Conservation (phyloP, 2,888 invertebrate genomes). For the Dioctria rufipes region DNA sequence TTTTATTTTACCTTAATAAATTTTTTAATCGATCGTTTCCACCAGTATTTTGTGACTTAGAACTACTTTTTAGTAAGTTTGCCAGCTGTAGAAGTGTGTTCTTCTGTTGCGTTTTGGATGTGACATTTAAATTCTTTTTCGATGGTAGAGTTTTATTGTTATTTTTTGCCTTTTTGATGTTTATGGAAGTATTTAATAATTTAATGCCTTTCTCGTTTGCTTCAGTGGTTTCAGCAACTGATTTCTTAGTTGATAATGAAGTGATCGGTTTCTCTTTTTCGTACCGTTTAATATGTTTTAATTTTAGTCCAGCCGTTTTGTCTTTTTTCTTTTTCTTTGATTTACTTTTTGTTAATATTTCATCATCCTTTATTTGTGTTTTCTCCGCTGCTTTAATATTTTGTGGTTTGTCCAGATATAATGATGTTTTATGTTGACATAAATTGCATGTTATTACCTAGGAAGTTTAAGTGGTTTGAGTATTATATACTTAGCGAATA, state of each 20-base stretch:
- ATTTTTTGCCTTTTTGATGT: neutral
- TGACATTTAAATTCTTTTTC: neutral
- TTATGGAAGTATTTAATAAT: conserved; percentile 11
- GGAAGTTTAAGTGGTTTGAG: neutral
- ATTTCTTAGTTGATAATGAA: neutral
- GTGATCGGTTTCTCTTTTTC: neutral
- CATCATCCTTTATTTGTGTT: neutral
- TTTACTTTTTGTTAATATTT: conserved; percentile 62
- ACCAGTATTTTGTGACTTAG: conserved; percentile 7
- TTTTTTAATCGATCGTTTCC: conserved; percentile 57
- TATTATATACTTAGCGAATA: neutral
- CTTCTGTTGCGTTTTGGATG: conserved; percentile 56
- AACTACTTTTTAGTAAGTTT: conserved; percentile 45
- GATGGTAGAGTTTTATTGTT: neutral
- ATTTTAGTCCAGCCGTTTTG: conserved; percentile 70
- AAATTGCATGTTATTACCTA: conserved; percentile 55
- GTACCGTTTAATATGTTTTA: conserved; percentile 51
- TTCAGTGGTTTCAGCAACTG: neutral
- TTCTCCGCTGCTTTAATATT: neutral
- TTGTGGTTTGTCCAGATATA: conserved; percentile 50
- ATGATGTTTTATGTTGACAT: conserved; percentile 54
- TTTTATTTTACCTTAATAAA: conserved; percentile 57
- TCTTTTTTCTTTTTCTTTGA: conserved; percentile 69
- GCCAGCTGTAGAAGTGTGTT: conserved; percentile 56
- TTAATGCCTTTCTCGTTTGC: no score